Evolutionary conservation across 2,888 invertebrate species (phyloP), one percentile per base, ranked within the genome.

Genomic region (Cancer borealis): DNA sequence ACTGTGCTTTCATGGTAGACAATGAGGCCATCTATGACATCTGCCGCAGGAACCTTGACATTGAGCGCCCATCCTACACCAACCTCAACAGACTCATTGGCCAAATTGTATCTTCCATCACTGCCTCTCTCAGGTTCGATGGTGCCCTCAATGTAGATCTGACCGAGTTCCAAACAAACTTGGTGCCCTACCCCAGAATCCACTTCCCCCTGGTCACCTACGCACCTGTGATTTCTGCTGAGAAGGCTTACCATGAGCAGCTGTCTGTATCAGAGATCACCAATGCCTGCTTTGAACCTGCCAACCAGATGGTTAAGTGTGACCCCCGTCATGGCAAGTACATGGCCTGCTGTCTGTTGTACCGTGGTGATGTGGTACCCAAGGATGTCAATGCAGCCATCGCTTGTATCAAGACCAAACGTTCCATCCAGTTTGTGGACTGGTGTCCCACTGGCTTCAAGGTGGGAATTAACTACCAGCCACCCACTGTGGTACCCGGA

Each of bases 381-480:
- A 97, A 97, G 96, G 97, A 97, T 95, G 97, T 97, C 45, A 97
- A 97, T 95, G 54, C 97, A 0, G 98, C 98, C 30, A 98, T 98
- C 92, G 98, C 98, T 0, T 97, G 97, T 92, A 98, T 98, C 97
- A 98, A 98, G 96, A 97, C 97, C 0, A 97, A 98, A 96, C 97
- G 96, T 21, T 96, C 98, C 97, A 98, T 99, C 93, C 97, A 98
- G 96, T 99, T 99, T 96, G 99, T 99, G 21, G 98, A 99, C 96
- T 99, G 98, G 98, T 98, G 98, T 96, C 99, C 99, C 2, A 99
- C 99, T 10, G 99, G 99, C 0, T 99, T 99, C 96, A 98, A 98
- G 97, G 97, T 98, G 95, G 98, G 98, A 12, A 97, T 98, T 47
- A 98, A 98, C 96, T 97, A 97, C 96, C 98, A 98, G 96, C 98